Evolutionary conservation across 1,140 invertebrate species (phyloP).

Genomic region (Tetranychus urticae): DNA sequence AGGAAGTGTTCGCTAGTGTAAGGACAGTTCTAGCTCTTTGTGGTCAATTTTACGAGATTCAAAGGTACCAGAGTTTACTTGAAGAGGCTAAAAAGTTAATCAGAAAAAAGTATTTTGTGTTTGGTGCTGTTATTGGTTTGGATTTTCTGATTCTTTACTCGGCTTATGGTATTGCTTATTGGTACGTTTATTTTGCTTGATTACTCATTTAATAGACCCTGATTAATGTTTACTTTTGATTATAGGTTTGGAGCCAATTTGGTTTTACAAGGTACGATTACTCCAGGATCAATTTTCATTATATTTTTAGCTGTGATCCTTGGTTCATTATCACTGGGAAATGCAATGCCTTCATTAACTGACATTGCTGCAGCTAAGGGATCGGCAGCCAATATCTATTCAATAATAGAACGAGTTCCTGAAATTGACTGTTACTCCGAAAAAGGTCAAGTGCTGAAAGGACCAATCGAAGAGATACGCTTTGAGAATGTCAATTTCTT

Average conservation of each 20-base stretch:
- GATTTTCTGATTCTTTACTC: not conserved
- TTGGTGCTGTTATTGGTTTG: slow-evolving; percentile 21
- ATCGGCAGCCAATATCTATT: slow-evolving; percentile 47
- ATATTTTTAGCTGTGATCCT: slow-evolving; percentile 57
- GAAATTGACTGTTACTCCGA: too few species aligned
- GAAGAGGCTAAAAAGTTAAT: slow-evolving; percentile 25
- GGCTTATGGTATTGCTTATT: slow-evolving; percentile 33
- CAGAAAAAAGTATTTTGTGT: slow-evolving; percentile 39
- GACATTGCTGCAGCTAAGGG: slow-evolving; percentile 46
- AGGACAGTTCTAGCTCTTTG: slow-evolving; percentile 19
- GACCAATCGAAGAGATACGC: slow-evolving; percentile 38
- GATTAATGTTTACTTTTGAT: not conserved
- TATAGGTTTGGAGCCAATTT: not conserved
- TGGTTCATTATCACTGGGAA: slow-evolving; percentile 56
- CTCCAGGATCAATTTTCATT: slow-evolving; percentile 6
- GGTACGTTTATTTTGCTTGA: slow-evolving; percentile 35
- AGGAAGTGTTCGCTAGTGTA: slow-evolving; percentile 23
- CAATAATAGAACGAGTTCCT: slow-evolving; percentile 34
- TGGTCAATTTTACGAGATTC: not conserved
- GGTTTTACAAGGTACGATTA: not conserved
- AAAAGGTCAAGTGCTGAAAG: not conserved
- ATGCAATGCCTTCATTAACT: slow-evolving; percentile 54
- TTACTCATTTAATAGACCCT: too few species aligned
- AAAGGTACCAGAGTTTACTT: not conserved
- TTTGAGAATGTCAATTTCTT: slow-evolving; percentile 62